These are phyloP conservation scores for Sminthopsis crassicaudata DNA, from an alignment of 2,113 vertebrate genomes.

Conservation along the genomic window DNA sequence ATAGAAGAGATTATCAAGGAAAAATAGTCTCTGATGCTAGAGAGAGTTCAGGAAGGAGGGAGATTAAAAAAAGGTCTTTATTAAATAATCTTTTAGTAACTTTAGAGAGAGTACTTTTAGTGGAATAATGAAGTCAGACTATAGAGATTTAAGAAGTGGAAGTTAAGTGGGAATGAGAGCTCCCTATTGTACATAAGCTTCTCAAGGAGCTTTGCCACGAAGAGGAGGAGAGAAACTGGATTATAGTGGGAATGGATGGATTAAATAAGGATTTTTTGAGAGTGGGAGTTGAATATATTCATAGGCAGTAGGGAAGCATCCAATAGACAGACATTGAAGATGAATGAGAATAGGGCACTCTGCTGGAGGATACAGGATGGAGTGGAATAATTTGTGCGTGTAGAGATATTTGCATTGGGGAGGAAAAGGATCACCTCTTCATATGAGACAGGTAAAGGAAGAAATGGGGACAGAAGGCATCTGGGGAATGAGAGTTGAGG, in stretches of 20 bases:
- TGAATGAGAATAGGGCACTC: background rate
- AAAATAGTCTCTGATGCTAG: no score
- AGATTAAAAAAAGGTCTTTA: no score
- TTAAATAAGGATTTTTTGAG: background rate
- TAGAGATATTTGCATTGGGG: background rate
- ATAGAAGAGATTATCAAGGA: no score
- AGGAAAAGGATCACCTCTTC: background rate
- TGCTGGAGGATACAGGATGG: background rate
- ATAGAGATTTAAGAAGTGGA: no score
- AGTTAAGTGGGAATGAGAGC: no score
- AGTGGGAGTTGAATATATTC: background rate
- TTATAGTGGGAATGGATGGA: background rate
- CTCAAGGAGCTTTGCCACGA: background rate
- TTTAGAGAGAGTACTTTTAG: no score
- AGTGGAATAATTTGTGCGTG: background rate
- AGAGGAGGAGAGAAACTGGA: background rate
- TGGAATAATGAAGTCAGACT: no score
- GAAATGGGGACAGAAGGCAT: background rate
- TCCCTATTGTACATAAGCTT: background rate
- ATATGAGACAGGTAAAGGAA: background rate
- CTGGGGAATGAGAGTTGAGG: background rate
- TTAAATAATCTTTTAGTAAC: no score
- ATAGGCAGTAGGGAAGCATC: background rate
- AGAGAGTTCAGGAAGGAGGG: no score
- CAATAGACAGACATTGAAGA: background rate